Conservation (phyloP, 2,888 invertebrate genomes). For the Epirrita christyi region DNA sequence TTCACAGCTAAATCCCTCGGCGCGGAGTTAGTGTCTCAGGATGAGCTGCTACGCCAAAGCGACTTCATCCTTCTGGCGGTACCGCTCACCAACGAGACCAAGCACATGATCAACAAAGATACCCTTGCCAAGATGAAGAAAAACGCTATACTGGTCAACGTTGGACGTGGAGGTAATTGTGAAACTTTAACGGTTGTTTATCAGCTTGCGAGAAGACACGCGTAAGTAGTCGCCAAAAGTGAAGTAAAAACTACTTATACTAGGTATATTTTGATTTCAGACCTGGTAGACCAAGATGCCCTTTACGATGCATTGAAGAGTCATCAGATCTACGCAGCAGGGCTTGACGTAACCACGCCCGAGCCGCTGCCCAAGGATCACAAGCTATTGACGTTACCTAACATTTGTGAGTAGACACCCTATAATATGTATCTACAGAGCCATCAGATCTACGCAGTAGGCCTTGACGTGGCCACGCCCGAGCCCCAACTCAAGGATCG, state of each 20-base stretch:
- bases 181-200: too few relatives aligned
- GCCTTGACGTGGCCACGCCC: neutral
- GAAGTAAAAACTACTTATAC: neutral
- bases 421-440: slow-evolving; percentile 90
- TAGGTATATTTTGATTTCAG: slow-evolving; percentile 58
- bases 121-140: slow-evolving; percentile 94
- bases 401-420: slow-evolving; percentile 88
- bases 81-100: slow-evolving; percentile 92
- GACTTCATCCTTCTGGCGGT: slow-evolving; percentile 94
- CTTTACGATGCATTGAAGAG: slow-evolving; percentile 90
- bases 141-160: slow-evolving; percentile 94
- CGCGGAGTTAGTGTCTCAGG: slow-evolving; percentile 88
- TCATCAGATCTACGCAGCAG: slow-evolving; percentile 93
- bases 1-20: slow-evolving; percentile 66
- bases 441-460: slow-evolving; percentile 86
- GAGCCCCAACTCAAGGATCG: neutral
- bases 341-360: slow-evolving; percentile 95
- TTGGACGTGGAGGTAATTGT: slow-evolving; percentile 89
- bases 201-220: neutral
- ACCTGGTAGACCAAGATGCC: slow-evolving; percentile 92
- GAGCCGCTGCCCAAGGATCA: slow-evolving; percentile 94
- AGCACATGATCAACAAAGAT: slow-evolving; percentile 89
- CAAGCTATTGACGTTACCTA: slow-evolving; percentile 89
- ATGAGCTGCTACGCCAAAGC: slow-evolving; percentile 88
- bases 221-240: neutral